Conservation (phyloP, 2,888 invertebrate species). For the Drosophila borealis region DNA sequence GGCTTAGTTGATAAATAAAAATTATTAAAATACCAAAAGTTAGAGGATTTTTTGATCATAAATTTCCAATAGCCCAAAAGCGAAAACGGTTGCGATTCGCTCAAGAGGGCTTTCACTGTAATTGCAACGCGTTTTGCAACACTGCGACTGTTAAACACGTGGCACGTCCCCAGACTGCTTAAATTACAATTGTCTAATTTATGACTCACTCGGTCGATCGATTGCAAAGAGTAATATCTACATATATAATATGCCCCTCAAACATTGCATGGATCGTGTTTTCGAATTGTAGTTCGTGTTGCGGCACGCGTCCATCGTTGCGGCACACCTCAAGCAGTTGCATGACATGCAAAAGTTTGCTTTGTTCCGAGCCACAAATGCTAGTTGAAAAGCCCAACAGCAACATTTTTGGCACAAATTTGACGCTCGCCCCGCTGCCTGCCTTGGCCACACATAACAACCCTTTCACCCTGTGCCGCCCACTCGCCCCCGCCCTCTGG, state of each 20-base stretch:
- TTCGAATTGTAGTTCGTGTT: background rate
- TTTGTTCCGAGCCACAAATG: slow-evolving; percentile 25
- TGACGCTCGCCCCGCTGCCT: background rate
- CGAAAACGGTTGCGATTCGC: too few species aligned
- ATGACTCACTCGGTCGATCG: too few species aligned
- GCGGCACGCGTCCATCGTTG: background rate
- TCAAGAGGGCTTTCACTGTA: too few species aligned
- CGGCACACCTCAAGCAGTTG: slow-evolving; percentile 45
- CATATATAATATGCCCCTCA: background rate
- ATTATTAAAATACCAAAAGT: too few species aligned
- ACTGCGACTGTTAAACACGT: too few species aligned
- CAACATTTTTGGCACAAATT: slow-evolving; percentile 38
- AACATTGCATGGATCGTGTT: background rate
- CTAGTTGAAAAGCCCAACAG: slow-evolving; percentile 20
- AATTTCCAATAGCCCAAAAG: too few species aligned
- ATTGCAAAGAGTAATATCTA: too few species aligned
- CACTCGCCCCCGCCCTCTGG: background rate
- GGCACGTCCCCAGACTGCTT: too few species aligned
- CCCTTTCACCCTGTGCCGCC: background rate
- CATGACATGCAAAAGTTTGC: slow-evolving; percentile 30
- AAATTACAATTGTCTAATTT: too few species aligned
- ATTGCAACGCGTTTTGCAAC: too few species aligned
- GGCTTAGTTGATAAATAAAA: too few species aligned
- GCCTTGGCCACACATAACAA: background rate
- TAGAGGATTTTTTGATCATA: too few species aligned